phyloP scores from a whole-genome alignment of 2,888 invertebrate genomes.

The Cheilosia variabilis region DNA sequence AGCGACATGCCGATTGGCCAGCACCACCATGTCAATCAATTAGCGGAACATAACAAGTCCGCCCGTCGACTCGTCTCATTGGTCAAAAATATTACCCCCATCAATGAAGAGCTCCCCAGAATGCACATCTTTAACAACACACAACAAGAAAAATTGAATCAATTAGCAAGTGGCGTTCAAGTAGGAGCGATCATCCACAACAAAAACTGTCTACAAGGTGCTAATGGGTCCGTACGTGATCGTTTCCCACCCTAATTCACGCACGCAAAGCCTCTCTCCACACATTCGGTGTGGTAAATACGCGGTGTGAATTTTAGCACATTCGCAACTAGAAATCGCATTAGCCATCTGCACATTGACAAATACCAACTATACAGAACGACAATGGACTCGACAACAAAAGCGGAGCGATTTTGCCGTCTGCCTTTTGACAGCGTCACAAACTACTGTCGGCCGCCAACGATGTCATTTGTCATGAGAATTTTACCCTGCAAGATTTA shows the following conservation, averaged over 20 bases:
- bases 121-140: constrained; percentile 16
- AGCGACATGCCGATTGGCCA: constrained; percentile 59
- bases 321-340: constrained; percentile 58
- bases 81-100: constrained; percentile 36
- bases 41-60: constrained; percentile 54
- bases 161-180: constrained; percentile 69
- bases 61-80: constrained; percentile 65
- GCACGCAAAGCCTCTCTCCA: constrained; percentile 34
- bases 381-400: constrained; percentile 28
- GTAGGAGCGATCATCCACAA: constrained; percentile 57
- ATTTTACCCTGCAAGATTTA: constrained; percentile 53
- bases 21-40: constrained; percentile 48
- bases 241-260: constrained; percentile 71
- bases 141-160: constrained; percentile 49
- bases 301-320: constrained; percentile 75
- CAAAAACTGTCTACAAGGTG: constrained; percentile 71
- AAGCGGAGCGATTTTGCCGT: constrained; percentile 31
- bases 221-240: constrained; percentile 50
- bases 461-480: constrained; percentile 71
- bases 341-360: constrained; percentile 69
- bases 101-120: constrained; percentile 29
- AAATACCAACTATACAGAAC: constrained; percentile 5
- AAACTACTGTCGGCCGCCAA: constrained; percentile 43
- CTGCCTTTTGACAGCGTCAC: constrained; percentile 31
- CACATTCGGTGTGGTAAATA: constrained; percentile 16